Evolutionary conservation across 2,113 vertebrate species (phyloP), one percentile per base, ranked within the genome.

Genomic region (Procapra przewalskii): DNA sequence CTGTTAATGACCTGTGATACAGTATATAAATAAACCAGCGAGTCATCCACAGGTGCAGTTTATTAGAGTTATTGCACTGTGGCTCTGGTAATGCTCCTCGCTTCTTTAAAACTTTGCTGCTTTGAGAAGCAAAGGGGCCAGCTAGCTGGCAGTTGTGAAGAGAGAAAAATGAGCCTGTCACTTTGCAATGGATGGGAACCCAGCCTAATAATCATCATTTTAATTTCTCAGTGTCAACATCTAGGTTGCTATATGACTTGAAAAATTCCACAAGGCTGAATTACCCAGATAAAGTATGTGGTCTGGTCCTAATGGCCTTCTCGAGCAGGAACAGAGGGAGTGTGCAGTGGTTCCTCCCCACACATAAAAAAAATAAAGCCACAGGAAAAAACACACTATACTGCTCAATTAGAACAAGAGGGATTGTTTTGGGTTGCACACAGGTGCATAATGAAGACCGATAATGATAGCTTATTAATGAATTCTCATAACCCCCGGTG

Each of bases 1-100:
- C 98, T 98, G 98, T 99, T 99, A 99, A 99, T 99, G 98, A 99
- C 98, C 97, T 99, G 98, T 98, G 99, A 98, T 99, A 98, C 97
- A 98, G 98, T 98, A 98, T 97, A 99, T 99, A 99, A 99, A 99
- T 99, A 99, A 98, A 98, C 96, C 97, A 96, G 91, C 97, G 98
- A 98, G 97, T 96, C 98, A 98, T 98, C 98, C 98, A 98, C 98
- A 99, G 98, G 98, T 99, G 98, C 98, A 99, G 98, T 99, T 99
- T 99, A 98, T 99, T 99, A 98, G 98, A 99, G 98, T 98, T 99
- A 99, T 98, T 99, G 98, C 98, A 96, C 97, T 98, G 98, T 98
- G 98, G 97, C 98, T 99, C 97, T 92, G 83, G 96, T 98, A 98
- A 98, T 98, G 97, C 98, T 93, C 92, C 94, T 57, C 5, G 67